phyloP scores from a whole-genome alignment of 2,888 invertebrate genomes.

The Erebia aethiops region DNA sequence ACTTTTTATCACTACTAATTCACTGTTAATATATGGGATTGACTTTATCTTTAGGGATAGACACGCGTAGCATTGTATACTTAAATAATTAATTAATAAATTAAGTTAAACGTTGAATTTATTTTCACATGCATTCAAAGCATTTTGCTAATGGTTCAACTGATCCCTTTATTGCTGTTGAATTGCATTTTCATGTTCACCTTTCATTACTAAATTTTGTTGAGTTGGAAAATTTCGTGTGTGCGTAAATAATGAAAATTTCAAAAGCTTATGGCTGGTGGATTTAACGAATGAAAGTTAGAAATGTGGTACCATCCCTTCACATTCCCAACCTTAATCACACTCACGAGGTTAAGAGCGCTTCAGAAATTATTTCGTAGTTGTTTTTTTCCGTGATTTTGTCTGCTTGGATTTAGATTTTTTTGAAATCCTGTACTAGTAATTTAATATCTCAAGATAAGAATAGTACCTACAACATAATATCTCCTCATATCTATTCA shows the following conservation, averaged over 20 bases:
- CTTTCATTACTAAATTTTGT: constrained; percentile 1
- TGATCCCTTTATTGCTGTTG: neutral
- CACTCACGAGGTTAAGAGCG: neutral
- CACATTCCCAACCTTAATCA: neutral
- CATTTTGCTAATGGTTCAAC: constrained; percentile 1
- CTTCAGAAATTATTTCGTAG: neutral
- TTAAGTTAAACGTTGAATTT: neutral
- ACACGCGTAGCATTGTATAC: neutral
- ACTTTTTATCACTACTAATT: too few species aligned
- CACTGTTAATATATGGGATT: too few species aligned
- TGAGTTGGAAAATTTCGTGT: constrained; percentile 1
- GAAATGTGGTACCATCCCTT: neutral
- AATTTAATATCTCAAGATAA: neutral
- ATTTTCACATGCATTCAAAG: constrained; percentile 2
- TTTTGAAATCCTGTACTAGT: neutral
- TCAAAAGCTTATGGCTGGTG: neutral
- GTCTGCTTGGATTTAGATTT: neutral
- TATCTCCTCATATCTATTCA: too few species aligned
- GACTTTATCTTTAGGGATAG: neutral
- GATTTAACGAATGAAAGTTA: neutral
- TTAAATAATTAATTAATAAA: too few species aligned
- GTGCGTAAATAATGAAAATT: constrained; percentile 12
- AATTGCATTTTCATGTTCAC: constrained; percentile 16
- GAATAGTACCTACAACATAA: neutral
- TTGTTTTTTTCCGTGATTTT: neutral